These are phyloP conservation scores for Leptopilina clavipes DNA, from an alignment of 1,140 invertebrate genomes.

Conservation along the genomic window DNA sequence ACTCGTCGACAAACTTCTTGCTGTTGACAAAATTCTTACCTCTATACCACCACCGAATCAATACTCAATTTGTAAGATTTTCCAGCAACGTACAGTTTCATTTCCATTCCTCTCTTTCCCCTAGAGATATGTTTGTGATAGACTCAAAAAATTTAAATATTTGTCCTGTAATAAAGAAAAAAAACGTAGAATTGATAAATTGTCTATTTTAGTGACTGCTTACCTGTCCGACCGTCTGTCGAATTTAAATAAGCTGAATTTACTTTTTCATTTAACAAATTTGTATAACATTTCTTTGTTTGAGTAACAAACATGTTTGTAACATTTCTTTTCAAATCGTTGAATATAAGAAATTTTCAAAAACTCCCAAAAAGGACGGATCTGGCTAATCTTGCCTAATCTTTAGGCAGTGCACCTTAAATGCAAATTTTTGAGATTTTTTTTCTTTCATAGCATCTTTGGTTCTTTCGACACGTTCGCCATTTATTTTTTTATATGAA, in stretches of 20 bases:
- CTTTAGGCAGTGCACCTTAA: slow-evolving; percentile 30
- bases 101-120: background rate
- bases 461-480: slow-evolving; percentile 48
- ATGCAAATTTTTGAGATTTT: slow-evolving; percentile 21
- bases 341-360: background rate
- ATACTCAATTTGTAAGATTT: background rate
- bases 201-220: too few species aligned
- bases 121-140: background rate
- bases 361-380: slow-evolving; percentile 5
- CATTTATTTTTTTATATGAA: slow-evolving; percentile 43
- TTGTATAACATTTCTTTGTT: too few species aligned
- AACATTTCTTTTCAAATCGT: too few species aligned
- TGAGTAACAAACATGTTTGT: too few species aligned
- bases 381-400: background rate
- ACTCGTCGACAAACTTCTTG: slow-evolving; percentile 22
- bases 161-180: too few species aligned
- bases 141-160: too few species aligned
- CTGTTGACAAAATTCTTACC: background rate
- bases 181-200: too few species aligned
- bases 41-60: background rate
- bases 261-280: too few species aligned
- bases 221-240: too few species aligned
- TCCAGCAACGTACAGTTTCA: background rate
- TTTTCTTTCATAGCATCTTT: slow-evolving; percentile 20
- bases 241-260: too few species aligned